These are phyloP conservation scores for Calephelis virginiensis DNA, from an alignment of 1,140 invertebrate genomes.

Conservation along the genomic window DNA sequence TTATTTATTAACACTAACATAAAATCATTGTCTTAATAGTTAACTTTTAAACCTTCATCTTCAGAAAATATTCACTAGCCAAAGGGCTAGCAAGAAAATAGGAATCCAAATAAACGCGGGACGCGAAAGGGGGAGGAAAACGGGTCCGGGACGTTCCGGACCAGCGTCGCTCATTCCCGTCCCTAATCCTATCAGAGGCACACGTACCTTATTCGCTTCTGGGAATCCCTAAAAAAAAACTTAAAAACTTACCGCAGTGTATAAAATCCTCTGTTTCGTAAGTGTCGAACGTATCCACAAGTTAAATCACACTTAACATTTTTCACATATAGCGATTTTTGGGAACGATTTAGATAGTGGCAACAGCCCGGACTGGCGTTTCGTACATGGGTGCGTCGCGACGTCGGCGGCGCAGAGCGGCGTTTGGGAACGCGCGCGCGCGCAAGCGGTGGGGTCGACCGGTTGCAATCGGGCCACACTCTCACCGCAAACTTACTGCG, in stretches of 20 bases:
- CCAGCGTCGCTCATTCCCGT: conserved; percentile 37
- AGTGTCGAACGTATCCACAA: conserved; percentile 9
- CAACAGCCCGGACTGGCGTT: conserved; percentile 37
- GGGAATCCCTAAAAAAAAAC: conserved; percentile 32
- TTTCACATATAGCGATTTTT: conserved; percentile 20
- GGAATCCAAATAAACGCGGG: conserved; percentile 18
- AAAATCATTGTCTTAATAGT: too few species aligned
- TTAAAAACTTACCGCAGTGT: conserved; percentile 27
- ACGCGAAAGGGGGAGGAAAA: conserved; percentile 31
- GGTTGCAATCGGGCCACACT: conserved; percentile 71
- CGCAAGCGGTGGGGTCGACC: conserved; percentile 66
- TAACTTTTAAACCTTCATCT: not conserved
- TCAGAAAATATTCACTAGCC: conserved; percentile 2
- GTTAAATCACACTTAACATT: conserved; percentile 20
- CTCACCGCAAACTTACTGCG: conserved; percentile 64
- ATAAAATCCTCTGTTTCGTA: conserved; percentile 19
- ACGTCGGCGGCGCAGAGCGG: conserved; percentile 68
- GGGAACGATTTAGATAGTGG: conserved; percentile 19
- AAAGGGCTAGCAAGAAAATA: conserved; percentile 51
- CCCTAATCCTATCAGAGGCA: conserved; percentile 64
- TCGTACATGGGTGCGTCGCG: conserved; percentile 67
- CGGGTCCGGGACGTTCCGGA: conserved; percentile 37
- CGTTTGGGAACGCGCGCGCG: conserved; percentile 64
- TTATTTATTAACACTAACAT: too few species aligned
- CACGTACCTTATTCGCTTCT: conserved; percentile 45